These are phyloP conservation scores for Brassicogethes aeneus DNA, from an alignment of 2,888 invertebrate species.

Conservation along the genomic window DNA sequence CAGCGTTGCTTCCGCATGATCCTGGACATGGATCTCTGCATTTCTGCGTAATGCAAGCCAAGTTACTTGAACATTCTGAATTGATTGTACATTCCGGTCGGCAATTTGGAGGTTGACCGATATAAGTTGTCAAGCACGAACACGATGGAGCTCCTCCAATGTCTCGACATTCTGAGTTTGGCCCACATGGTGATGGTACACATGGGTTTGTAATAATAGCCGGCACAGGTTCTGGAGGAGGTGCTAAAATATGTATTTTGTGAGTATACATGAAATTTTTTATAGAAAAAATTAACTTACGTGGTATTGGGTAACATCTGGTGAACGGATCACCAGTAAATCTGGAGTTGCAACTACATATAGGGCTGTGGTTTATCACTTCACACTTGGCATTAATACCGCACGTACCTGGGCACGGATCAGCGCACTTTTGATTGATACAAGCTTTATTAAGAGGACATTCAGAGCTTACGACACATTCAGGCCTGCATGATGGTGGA, in stretches of 20 bases:
- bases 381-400: constrained; percentile 59
- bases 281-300: constrained; percentile 18
- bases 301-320: constrained; percentile 28
- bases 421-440: constrained; percentile 56
- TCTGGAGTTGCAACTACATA: constrained; percentile 60
- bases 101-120: constrained; percentile 63
- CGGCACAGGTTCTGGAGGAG: constrained; percentile 18
- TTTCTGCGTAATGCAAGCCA: constrained; percentile 67
- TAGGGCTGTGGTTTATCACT: constrained; percentile 61
- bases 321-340: constrained; percentile 57
- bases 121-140: constrained; percentile 52
- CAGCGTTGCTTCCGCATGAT: constrained; percentile 64
- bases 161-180: constrained; percentile 50
- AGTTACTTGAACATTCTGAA: constrained; percentile 61
- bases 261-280: not conserved
- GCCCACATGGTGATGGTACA: constrained; percentile 70
- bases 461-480: constrained; percentile 57
- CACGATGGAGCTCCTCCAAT: constrained; percentile 54
- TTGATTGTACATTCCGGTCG: constrained; percentile 59
- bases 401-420: constrained; percentile 63
- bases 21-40: constrained; percentile 73
- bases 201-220: constrained; percentile 55
- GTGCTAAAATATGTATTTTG: constrained; percentile 13
- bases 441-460: constrained; percentile 58
- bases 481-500: constrained; percentile 49